These are phyloP conservation scores for Chrysolina oricalcia DNA, from an alignment of 2,888 invertebrate species.

Conservation along the genomic window DNA sequence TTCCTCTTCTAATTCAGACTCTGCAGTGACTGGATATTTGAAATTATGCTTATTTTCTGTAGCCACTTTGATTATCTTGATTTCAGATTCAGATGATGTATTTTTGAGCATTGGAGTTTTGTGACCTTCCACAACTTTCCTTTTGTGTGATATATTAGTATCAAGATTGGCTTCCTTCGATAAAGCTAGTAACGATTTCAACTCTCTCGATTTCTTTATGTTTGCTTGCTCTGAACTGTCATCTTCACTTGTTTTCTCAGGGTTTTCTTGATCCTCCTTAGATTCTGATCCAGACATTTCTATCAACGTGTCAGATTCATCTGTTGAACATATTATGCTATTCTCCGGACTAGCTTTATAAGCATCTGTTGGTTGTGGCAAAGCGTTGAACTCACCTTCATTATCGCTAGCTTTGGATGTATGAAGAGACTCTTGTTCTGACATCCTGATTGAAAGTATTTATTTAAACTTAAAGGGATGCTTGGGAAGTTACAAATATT, in stretches of 20 bases:
- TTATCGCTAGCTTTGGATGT: not conserved
- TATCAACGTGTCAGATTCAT: not conserved
- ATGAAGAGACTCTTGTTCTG: conserved; percentile 11
- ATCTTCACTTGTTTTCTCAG: conserved; percentile 47
- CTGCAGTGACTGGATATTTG: conserved; percentile 65
- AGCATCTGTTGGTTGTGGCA: not conserved
- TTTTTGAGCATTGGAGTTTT: conserved; percentile 35
- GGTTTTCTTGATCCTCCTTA: conserved; percentile 19
- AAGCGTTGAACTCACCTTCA: not conserved
- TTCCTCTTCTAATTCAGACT: conserved; percentile 64
- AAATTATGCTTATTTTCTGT: conserved; percentile 44
- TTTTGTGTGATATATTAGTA: conserved; percentile 72
- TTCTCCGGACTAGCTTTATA: not conserved
- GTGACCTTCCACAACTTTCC: conserved; percentile 68
- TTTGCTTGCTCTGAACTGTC: conserved; percentile 51
- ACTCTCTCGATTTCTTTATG: conserved; percentile 69
- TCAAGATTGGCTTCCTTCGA: conserved; percentile 81
- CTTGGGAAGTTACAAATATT: not conserved
- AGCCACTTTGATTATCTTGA: conserved; percentile 46
- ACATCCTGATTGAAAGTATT: conserved; percentile 7
- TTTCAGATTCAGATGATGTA: conserved; percentile 26
- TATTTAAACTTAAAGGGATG: not conserved
- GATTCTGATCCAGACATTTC: not conserved
- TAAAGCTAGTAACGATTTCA: conserved; percentile 78
- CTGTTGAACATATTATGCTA: not conserved